Evolutionary conservation across 1,140 invertebrate species (phyloP), one percentile per base, ranked within the genome.

Genomic region (Ips nitidus): DNA sequence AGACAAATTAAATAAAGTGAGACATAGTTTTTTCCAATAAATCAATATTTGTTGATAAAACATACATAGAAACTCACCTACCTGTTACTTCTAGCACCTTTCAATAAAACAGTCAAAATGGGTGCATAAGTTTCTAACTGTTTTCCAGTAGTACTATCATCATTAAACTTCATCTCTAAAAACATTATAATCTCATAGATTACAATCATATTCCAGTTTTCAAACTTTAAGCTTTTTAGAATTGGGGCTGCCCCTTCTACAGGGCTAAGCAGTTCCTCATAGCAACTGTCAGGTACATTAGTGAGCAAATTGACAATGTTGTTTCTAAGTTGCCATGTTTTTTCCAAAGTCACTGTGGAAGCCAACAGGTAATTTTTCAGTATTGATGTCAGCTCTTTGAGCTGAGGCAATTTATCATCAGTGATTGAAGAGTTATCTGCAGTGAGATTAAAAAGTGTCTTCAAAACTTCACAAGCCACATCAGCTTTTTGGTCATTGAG

Each of bases 361-460:
- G 86, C 87, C 37, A 92, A 79, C 0, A 97, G 80, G 43, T 95
- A 81, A 67, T 86, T 87, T 53, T 89, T 86, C 36, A 96, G 82
- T 62, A 93, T 87, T 52, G 84, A 84, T 43, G 92, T 89, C 55
- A 97, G 79, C 69, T 89, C 84, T 73, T 90, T 81, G 75, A 89
- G 90, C 77, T 90, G 89, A 1, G 88, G 86, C 74, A 92, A 86
- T 75, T 93, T 89, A 73, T 90, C 88, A 76, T 91, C 84, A 67
- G 84, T 83, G 79, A 40, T 80, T 78, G 7, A 83, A 78, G 8
- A 83, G 79, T 52, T 82, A 81, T 67, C 83, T 37, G 90, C 84
- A n/a, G 87, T 89, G 62, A 98, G 81, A 80, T 97, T 98, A 79
- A 97, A 98, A 66, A 97, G 83, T 7, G 91, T 88, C 83, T 97